Conservation (phyloP, 2,797 vertebrate genomes). For the Alectoris magna region DNA sequence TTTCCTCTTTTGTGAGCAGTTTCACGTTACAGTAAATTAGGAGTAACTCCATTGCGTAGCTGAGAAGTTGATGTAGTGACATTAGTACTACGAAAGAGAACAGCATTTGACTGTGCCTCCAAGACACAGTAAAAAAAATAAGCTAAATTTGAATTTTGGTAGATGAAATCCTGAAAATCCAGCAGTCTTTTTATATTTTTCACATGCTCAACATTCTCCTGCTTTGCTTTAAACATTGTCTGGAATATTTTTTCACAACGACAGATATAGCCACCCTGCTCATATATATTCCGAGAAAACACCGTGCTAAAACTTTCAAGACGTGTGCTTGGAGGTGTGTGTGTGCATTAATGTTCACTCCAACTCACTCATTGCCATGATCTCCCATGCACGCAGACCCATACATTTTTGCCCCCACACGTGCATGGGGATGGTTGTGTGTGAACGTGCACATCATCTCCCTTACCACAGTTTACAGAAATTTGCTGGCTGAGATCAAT, state of each 20-base stretch:
- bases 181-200: not conserved
- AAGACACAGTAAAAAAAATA: constrained; percentile 30
- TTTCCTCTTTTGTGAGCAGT: not conserved
- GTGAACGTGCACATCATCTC: not conserved
- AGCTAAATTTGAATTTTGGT: constrained; percentile 32
- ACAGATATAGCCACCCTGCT: not conserved
- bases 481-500: constrained; percentile 11
- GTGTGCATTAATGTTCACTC: not conserved
- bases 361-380: not conserved
- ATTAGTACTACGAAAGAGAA: constrained; percentile 36
- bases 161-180: constrained; percentile 23
- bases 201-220: not conserved
- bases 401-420: not conserved
- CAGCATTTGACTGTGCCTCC: constrained; percentile 24
- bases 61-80: constrained; percentile 45
- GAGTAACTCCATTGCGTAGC: not conserved
- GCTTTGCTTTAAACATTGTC: constrained; percentile 3
- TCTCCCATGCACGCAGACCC: not conserved
- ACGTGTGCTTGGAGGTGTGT: not conserved
- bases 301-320: not conserved
- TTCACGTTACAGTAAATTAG: constrained; percentile 22
- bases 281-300: not conserved
- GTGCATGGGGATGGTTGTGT: not conserved
- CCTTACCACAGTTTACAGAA: not conserved
- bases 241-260: not conserved